Evolutionary conservation across 2,113 vertebrate species (phyloP).

Genomic region (Columba janthina): DNA sequence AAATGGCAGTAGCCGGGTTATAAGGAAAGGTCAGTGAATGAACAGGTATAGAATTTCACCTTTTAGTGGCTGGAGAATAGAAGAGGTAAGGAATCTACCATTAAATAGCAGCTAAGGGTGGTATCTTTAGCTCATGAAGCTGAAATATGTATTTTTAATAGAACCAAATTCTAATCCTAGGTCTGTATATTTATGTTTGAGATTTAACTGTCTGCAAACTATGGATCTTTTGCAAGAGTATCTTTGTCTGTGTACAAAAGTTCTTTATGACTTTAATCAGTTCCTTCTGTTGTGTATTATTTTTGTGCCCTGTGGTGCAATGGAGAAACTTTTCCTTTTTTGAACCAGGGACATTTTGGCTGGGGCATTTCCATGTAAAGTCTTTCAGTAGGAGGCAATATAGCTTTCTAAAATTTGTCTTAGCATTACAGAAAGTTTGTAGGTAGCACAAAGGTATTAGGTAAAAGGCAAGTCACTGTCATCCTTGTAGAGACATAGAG

Average conservation of each 20-base stretch:
- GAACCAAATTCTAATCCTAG: not conserved
- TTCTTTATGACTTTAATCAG: conserved; percentile 31
- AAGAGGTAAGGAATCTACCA: not conserved
- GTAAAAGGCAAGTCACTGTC: not conserved
- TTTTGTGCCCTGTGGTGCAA: not conserved
- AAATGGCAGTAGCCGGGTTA: not conserved
- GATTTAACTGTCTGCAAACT: not conserved
- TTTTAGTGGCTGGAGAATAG: not conserved
- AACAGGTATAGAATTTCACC: not conserved
- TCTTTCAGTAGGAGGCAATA: not conserved
- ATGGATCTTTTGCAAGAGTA: not conserved
- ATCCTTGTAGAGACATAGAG: not conserved
- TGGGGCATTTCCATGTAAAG: not conserved
- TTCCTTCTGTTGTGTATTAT: not conserved
- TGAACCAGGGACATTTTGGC: not conserved
- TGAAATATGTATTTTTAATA: conserved; percentile 2
- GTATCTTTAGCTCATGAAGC: not conserved
- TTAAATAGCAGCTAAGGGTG: not conserved
- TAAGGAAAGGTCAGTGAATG: not conserved
- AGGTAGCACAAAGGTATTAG: not conserved
- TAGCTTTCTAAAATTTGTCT: not conserved
- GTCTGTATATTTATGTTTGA: conserved; percentile 1
- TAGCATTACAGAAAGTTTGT: not conserved
- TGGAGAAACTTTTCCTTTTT: not conserved
- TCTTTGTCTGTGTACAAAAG: not conserved